Evolutionary conservation across 2,888 invertebrate genomes (phyloP).

Genomic region (Chaetogeoica ovagalla): DNA sequence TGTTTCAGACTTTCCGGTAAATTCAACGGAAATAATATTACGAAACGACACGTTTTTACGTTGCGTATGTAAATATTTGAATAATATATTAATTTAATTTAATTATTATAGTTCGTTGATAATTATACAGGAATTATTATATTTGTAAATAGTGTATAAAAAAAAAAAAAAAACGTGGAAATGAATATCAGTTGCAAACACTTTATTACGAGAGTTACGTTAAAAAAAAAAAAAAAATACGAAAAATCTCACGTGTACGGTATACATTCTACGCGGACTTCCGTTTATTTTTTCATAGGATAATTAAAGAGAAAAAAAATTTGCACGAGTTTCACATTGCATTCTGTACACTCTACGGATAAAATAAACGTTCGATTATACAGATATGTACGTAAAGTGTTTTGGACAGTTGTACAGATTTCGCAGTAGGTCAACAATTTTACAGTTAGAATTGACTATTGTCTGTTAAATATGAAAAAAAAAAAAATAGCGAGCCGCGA

Average conservation of each 20-base stretch:
- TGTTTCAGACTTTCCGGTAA: not conserved
- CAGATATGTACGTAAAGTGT: too few relatives aligned
- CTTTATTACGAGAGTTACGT: constrained; percentile 23
- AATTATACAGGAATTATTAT: not conserved
- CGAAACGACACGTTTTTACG: not conserved
- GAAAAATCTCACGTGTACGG: constrained; percentile 35
- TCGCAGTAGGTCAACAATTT: constrained; percentile 17
- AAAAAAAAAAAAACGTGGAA: not conserved
- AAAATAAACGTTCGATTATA: constrained; percentile 6
- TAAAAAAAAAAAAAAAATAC: constrained; percentile 22
- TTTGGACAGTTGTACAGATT: too few relatives aligned
- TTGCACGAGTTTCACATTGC: not conserved
- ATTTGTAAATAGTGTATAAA: not conserved
- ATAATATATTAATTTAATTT: constrained; percentile 23
- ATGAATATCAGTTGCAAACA: not conserved
- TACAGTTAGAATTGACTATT: not conserved
- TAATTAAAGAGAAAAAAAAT: not conserved
- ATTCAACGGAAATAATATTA: not conserved
- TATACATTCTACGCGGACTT: constrained; percentile 3
- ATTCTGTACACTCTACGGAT: not conserved
- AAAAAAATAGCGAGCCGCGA: not conserved
- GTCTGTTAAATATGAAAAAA: not conserved
- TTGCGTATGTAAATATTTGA: constrained; percentile 1
- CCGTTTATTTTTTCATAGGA: not conserved
- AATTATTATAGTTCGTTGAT: not conserved